Evolutionary conservation across 1,140 invertebrate genomes (phyloP), one percentile per base, ranked within the genome.

Genomic region (Coptotermes formosanus): DNA sequence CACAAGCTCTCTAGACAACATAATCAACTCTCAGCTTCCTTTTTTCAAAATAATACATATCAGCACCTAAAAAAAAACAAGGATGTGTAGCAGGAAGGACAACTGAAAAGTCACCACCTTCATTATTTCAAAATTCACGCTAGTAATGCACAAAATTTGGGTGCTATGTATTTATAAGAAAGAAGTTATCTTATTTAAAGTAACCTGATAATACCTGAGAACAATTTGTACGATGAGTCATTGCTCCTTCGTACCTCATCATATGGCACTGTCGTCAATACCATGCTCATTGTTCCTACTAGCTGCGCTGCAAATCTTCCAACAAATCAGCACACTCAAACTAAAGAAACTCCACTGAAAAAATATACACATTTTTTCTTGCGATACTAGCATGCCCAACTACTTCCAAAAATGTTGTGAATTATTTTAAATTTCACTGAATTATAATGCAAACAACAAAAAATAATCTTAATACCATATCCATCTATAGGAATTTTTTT

Each of bases 131-230:
- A 52, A 84, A n/a, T 84, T 84, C 45, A 52, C 7, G 52, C 25
- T 52, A 52, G 52, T 45, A 52, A 84, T 52, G 83, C 83, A 84
- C 83, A 84, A 84, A 84, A 75, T 84, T 55, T 84, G 83, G 52
- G 83, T 59, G 83, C 83, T 84, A 84, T 84, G 45, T 84, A 30
- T 84, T 30, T 32, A 84, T 52, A 19, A 52, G 30, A 84, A 84
- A 84, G 83, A 52, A 52, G 45, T 52, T 52, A 44, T 45, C 83
- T 84, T 84, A 64, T 44, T 55, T 69, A 85, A 85, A 82, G 59
- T 69, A 85, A 85, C 85, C 85, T 85, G 85, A 85, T 85, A 43
- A 85, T 85, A 85, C 85, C 85, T 85, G 85, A 85, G 85, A 85
- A 44, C 64, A 55, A 85, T 85, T 85, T 85, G 85, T 85, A 85